phyloP scores from a whole-genome alignment of 1,140 invertebrate species.

The Drosophila seguyi region DNA sequence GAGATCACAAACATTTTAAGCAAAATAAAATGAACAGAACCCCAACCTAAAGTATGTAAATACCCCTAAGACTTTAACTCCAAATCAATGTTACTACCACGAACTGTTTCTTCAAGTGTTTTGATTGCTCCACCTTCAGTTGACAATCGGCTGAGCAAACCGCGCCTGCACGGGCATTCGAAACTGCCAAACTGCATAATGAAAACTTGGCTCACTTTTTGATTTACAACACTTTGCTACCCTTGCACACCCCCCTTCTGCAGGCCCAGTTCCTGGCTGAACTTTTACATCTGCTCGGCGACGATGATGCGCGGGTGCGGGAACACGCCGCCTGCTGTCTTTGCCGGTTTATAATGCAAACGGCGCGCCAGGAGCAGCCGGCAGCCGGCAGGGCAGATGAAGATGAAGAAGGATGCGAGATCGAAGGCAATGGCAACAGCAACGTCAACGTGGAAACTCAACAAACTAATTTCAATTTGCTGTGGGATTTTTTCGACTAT shows the following conservation, averaged over 20 bases:
- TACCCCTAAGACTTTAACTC: neutral
- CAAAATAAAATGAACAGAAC: no score
- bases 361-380: constrained; percentile 59
- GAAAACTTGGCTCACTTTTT: constrained; percentile 70
- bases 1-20: no score
- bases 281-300: constrained; percentile 81
- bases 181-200: constrained; percentile 62
- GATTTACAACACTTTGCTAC: constrained; percentile 69
- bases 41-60: no score
- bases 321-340: constrained; percentile 77
- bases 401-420: constrained; percentile 9
- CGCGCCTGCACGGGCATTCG: constrained; percentile 32
- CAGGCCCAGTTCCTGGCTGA: constrained; percentile 79
- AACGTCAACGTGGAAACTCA: constrained; percentile 73
- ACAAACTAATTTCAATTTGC: constrained; percentile 84
- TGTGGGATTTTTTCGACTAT: constrained; percentile 85
- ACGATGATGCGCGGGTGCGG: constrained; percentile 84
- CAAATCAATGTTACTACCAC: no score
- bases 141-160: constrained; percentile 29
- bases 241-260: constrained; percentile 2
- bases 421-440: constrained; percentile 28
- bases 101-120: constrained; percentile 9
- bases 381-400: constrained; percentile 12
- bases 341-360: constrained; percentile 84
- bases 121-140: constrained; percentile 9